These are phyloP conservation scores for Psococerastis gibbosa DNA, from an alignment of 2,888 invertebrate genomes.

Conservation along the genomic window DNA sequence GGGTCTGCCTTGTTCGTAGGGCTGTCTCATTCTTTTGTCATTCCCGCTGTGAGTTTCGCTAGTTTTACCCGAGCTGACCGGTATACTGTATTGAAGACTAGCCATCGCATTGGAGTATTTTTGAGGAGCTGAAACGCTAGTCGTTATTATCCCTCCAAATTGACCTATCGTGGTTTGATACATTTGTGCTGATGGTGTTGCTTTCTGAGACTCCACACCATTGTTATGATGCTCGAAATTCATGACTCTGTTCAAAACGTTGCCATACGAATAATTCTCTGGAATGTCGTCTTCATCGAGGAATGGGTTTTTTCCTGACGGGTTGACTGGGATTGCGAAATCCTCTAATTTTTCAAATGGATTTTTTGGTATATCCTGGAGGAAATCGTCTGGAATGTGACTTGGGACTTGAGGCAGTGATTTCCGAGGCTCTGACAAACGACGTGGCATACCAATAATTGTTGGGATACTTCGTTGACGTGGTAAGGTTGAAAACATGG, in stretches of 20 bases:
- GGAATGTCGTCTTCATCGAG: neutral
- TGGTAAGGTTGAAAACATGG: conserved; percentile 5
- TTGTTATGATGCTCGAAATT: neutral
- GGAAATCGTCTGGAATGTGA: neutral
- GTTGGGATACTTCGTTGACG: conserved; percentile 8
- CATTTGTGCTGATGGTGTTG: neutral
- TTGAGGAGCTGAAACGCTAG: neutral
- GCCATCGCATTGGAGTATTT: neutral
- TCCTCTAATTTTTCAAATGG: conserved; percentile 5
- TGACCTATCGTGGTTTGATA: conserved; percentile 7
- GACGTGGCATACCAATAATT: conserved; percentile 5
- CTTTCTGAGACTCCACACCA: neutral
- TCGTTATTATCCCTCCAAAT: neutral
- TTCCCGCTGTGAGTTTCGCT: neutral
- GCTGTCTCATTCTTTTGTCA: neutral
- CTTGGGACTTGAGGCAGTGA: conserved; percentile 7
- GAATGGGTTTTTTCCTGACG: conserved; percentile 5
- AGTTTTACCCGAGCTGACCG: neutral
- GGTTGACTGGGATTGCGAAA: conserved; percentile 1
- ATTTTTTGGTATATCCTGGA: neutral
- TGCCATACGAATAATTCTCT: neutral
- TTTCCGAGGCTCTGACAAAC: conserved; percentile 4
- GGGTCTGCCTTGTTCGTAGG: neutral
- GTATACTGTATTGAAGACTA: conserved; percentile 6
- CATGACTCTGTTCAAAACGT: neutral